Evolutionary conservation across 2,113 vertebrate species (phyloP).

Genomic region (Oncorhynchus kisutch): DNA sequence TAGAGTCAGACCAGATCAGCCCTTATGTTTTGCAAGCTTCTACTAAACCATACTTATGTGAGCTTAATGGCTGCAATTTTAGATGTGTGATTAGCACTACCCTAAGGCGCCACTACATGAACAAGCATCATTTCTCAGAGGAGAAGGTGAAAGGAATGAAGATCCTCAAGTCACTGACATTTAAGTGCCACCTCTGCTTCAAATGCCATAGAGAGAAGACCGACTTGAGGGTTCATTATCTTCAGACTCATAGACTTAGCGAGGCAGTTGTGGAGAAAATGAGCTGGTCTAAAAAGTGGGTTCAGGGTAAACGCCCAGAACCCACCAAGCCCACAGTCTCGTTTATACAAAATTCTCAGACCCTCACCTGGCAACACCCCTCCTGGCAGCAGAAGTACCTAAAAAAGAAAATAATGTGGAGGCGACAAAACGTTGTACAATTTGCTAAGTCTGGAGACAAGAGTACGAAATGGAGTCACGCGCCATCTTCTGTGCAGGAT

Average conservation of each 20-base stretch:
- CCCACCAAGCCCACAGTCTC: conserved; percentile 38
- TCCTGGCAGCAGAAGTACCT: conserved; percentile 38
- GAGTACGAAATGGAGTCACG: conserved; percentile 20
- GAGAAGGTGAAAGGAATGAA: conserved; percentile 83
- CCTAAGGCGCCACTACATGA: conserved; percentile 87
- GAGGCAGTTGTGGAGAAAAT: conserved; percentile 61
- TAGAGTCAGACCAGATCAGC: conserved; percentile 49
- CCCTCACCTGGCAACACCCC: conserved; percentile 12
- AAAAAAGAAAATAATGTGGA: conserved; percentile 25
- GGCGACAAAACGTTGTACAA: conserved; percentile 38
- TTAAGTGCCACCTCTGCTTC: conserved; percentile 90
- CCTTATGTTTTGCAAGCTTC: conserved; percentile 77
- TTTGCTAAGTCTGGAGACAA: conserved; percentile 15
- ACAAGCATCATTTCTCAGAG: conserved; percentile 81
- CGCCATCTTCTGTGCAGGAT: conserved; percentile 15
- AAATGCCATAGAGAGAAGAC: conserved; percentile 87
- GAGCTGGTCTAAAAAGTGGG: conserved; percentile 25
- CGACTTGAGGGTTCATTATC: conserved; percentile 84
- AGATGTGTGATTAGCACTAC: conserved; percentile 88
- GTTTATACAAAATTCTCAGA: conserved; percentile 14
- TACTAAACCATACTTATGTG: conserved; percentile 88
- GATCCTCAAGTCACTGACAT: conserved; percentile 84
- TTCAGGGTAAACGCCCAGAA: conserved; percentile 39
- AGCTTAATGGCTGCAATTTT: conserved; percentile 81
- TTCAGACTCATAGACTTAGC: conserved; percentile 82